Conservation (phyloP, 92 coral and sea anemone genomes). For the Ricordea florida region DNA sequence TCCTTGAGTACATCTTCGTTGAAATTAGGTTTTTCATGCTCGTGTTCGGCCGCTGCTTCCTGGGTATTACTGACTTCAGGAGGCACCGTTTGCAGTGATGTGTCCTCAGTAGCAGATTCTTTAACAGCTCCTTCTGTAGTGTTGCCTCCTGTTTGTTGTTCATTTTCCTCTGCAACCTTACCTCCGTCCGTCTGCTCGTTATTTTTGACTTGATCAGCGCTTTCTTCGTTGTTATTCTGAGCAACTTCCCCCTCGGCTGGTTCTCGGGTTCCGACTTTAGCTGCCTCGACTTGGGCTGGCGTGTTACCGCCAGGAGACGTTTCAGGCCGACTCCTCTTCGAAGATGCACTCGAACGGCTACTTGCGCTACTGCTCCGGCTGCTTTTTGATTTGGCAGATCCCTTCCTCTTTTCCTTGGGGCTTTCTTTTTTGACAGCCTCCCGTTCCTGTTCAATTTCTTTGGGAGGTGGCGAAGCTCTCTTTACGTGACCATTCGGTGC, state of each 20-base stretch:
- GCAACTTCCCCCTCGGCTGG: neutral
- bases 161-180: neutral
- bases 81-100: neutral
- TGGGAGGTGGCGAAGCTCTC: slow-evolving; percentile 41
- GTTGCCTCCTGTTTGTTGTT: too few species aligned
- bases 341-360: slow-evolving; percentile 22
- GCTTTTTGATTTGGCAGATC: slow-evolving; percentile 40
- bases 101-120: neutral
- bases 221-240: neutral
- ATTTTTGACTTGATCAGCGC: too few species aligned
- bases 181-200: too few species aligned
- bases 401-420: slow-evolving; percentile 7
- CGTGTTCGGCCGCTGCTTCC: slow-evolving; percentile 19
- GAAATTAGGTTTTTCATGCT: slow-evolving; percentile 76
- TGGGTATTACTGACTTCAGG: too few species aligned
- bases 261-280: neutral
- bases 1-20: slow-evolving; percentile 79
- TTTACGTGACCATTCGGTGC: slow-evolving; percentile 68
- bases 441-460: slow-evolving; percentile 19
- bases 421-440: neutral
- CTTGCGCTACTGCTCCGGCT: slow-evolving; percentile 25
- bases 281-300: neutral
- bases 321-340: slow-evolving; percentile 26
- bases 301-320: slow-evolving; percentile 38
- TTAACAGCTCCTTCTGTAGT: too few species aligned